Conservation (phyloP, 2,888 invertebrate species). For the Xiphydria camelus region DNA sequence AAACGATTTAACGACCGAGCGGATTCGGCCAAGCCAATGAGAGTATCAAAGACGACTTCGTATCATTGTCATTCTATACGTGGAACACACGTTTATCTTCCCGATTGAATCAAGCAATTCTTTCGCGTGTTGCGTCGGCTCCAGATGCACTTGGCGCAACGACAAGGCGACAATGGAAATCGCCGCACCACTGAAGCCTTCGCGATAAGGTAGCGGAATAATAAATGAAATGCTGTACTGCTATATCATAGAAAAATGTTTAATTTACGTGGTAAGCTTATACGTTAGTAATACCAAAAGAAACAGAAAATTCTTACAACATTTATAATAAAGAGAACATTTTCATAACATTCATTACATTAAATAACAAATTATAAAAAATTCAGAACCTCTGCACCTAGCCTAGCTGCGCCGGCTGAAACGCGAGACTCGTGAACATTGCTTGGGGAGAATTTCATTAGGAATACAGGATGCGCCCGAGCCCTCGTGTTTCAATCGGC, state of each 20-base stretch:
- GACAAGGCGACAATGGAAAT: too few relatives aligned
- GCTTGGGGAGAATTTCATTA: background rate
- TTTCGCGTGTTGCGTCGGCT: too few relatives aligned
- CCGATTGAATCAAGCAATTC: too few relatives aligned
- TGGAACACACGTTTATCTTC: too few relatives aligned
- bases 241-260: constrained; percentile 51
- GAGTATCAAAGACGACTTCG: too few relatives aligned
- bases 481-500: background rate
- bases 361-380: constrained; percentile 58
- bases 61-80: too few relatives aligned
- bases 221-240: constrained; percentile 26
- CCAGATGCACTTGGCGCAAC: too few relatives aligned
- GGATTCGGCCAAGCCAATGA: too few relatives aligned
- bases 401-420: constrained; percentile 29
- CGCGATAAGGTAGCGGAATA: constrained; percentile 26
- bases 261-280: constrained; percentile 53
- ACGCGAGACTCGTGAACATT: background rate
- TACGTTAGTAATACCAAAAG: constrained; percentile 53
- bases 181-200: too few relatives aligned
- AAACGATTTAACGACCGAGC: too few relatives aligned
- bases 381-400: constrained; percentile 38
- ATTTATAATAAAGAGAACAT: constrained; percentile 51
- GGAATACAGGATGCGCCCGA: background rate
- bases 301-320: constrained; percentile 53
- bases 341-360: constrained; percentile 54